Evolutionary conservation across 37 sponge, comb jelly and placozoan species (phyloP), one percentile per base, ranked within the genome.

Genomic region (Tethya wilhelma): DNA sequence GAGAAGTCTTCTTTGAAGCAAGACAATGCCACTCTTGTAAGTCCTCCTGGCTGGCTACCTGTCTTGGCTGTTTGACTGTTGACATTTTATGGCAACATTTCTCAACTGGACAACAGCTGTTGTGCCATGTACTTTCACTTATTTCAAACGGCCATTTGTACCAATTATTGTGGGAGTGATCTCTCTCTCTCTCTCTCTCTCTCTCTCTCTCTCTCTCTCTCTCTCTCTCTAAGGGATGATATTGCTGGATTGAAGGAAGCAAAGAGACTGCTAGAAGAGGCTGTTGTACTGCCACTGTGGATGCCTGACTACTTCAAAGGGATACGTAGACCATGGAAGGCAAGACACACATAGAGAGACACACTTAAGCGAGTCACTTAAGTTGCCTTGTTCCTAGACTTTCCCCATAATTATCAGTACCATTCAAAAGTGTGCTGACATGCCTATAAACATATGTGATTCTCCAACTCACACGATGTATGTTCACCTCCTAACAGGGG

Each of bases 281-380:
- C 99, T 6, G 95, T 98, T 26, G 96, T 98, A 20, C 81, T 98
- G 26, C 99, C 99, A 30, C 79, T 98, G 34, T 87, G 91, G 87
- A 96, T 98, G 89, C 99, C 99, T 19, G 99, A 91, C 64, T 98
- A 90, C 81, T 98, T 98, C 79, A 93, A 87, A 46, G 99, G 99
- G 6, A 98, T 98, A 67, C 85, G 98, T 25, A 60, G 98, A 67
- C 98, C 98, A 4, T 97, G 98, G 98, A 97, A 97, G 83, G 96
- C 87, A 70, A n/a, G n/a, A n/a, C n/a, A n/a, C n/a, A n/a, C 14
- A 49, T 9, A 49, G 53, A 49, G 53, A 49, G 53, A 49, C 14
- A 14, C 53, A 49, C 53, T 19, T n/a, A n/a, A n/a, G n/a, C n/a
- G n/a, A n/a, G n/a, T n/a, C n/a, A n/a, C n/a, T n/a, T n/a, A n/a